Percentiles rank a stretch among this genome's conserved stretches.
Evolutionary conservation across 2,797 vertebrate species (phyloP).

Genomic region (Danio kyathit): DNA sequence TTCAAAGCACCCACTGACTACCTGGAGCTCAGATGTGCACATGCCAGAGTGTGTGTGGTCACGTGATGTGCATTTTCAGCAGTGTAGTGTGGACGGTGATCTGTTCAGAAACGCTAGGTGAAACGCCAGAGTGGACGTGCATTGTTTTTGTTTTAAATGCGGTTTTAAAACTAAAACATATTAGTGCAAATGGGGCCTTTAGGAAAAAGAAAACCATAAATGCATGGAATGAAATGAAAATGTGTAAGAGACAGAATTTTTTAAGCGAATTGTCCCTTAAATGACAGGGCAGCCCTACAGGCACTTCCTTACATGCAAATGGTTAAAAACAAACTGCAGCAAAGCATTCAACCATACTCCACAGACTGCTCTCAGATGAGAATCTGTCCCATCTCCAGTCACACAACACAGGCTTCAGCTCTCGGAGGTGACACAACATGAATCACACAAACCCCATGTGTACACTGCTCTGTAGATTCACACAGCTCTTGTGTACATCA

Average conservation of each 20-base stretch:
- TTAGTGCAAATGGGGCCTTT: no score
- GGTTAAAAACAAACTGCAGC: neutral
- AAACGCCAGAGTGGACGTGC: no score
- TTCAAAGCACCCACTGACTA: no score
- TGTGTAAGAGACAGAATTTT: neutral
- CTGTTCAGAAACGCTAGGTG: no score
- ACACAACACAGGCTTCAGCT: conserved; percentile 24
- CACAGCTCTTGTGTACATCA: conserved; percentile 24
- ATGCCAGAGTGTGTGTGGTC: no score
- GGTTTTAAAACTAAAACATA: no score
- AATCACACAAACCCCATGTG: conserved; percentile 32
- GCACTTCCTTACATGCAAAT: neutral
- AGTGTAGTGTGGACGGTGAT: no score
- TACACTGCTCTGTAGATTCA: conserved; percentile 24
- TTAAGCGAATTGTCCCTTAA: neutral
- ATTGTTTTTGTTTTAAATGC: no score
- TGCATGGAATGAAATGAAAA: neutral
- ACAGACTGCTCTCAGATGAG: conserved; percentile 22
- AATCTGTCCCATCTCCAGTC: conserved; percentile 17
- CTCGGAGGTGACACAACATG: neutral
- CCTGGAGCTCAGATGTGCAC: no score
- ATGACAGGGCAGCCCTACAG: neutral
- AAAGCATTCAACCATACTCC: neutral
- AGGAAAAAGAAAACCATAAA: neutral
- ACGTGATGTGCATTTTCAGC: no score